Conservation (phyloP, 2,888 invertebrate genomes). For the Drepanosiphum platanoidis region DNA sequence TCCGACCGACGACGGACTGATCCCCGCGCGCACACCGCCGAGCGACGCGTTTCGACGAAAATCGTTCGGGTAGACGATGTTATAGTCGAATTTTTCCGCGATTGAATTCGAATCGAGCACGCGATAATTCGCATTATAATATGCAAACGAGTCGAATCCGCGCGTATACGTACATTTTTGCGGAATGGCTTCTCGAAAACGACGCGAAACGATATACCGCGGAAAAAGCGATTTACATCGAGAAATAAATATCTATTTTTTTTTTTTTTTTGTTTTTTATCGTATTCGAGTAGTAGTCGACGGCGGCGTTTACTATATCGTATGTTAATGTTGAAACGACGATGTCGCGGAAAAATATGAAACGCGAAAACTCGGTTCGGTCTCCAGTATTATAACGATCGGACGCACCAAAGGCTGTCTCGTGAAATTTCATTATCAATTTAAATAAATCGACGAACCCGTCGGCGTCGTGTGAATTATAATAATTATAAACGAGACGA, state of each 20-base stretch:
- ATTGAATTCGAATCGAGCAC: no score
- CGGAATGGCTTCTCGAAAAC: neutral
- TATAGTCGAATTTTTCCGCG: no score
- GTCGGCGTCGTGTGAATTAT: no score
- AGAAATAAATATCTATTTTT: neutral
- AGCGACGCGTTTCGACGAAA: neutral
- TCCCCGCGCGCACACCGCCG: no score
- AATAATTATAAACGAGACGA: no score
- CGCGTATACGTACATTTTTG: no score
- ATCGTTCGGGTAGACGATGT: neutral
- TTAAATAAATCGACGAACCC: no score
- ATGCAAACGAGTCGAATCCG: no score
- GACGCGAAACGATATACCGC: neutral
- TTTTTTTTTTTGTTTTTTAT: neutral
- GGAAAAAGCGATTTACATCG: neutral
- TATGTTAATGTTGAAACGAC: neutral
- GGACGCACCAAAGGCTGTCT: no score
- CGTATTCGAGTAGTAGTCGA: neutral
- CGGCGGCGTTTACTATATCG: neutral
- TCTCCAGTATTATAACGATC: neutral
- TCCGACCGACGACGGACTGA: neutral
- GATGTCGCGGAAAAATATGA: neutral
- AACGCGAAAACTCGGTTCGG: neutral
- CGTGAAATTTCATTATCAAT: neutral
- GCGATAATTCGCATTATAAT: no score